Conservation (phyloP, 2,888 invertebrate species). For the Mythimna pallens region DNA sequence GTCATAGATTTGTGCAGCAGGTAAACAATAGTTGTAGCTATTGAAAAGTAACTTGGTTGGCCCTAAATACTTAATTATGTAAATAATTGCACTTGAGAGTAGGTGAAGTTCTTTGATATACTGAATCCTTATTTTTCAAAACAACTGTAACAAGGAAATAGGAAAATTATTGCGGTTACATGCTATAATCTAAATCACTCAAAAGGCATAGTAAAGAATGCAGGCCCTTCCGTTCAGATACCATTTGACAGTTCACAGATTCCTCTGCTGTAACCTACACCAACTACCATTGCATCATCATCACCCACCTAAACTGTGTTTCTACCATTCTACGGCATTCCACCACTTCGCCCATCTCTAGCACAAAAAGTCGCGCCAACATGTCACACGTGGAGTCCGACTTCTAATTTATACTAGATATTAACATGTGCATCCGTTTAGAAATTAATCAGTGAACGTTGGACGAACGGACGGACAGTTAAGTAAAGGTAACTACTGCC, state of each 20-base stretch:
- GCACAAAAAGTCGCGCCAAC: conserved; percentile 24
- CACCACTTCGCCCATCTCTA: background rate
- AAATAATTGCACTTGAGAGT: background rate
- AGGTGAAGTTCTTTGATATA: background rate
- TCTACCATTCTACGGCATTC: conserved; percentile 27
- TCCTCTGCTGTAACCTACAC: background rate
- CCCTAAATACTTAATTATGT: background rate
- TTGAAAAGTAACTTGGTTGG: background rate
- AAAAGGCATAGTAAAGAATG: background rate
- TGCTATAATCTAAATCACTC: background rate
- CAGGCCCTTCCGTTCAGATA: background rate
- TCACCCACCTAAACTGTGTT: conserved; percentile 18
- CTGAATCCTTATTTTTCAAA: background rate
- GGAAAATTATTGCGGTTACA: background rate
- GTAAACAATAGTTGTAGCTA: background rate
- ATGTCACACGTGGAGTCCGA: conserved; percentile 36
- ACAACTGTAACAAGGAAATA: too few relatives aligned
- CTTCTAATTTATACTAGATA: conserved; percentile 75
- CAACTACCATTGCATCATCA: conserved; percentile 14
- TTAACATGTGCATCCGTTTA: conserved; percentile 73
- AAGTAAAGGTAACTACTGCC: conserved; percentile 78
- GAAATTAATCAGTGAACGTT: conserved; percentile 80
- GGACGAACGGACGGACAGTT: conserved; percentile 72
- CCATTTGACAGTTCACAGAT: conserved; percentile 12
- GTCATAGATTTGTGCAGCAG: background rate